phyloP scores from a whole-genome alignment of 53 echinoderm and acorn worm species.

The Luidia sarsii region DNA sequence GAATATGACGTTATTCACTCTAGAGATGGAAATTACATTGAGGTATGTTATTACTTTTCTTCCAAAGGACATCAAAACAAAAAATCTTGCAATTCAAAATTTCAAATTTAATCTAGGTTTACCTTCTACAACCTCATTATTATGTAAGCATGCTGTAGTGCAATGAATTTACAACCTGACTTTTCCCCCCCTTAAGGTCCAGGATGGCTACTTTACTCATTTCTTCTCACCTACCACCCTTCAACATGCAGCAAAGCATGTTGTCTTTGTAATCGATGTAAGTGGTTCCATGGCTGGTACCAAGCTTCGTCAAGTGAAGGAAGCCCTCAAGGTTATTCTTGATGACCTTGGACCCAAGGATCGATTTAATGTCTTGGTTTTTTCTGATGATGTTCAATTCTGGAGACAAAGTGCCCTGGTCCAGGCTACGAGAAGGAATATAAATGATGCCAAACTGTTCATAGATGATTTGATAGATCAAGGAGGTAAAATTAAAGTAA shows the following conservation, averaged over 20 bases:
- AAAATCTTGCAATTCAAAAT: no score
- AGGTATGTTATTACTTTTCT: slow-evolving; percentile 47
- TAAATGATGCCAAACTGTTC: slow-evolving; percentile 74
- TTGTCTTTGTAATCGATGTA: slow-evolving; percentile 95
- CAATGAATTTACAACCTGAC: no score
- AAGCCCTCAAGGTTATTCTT: slow-evolving; percentile 81
- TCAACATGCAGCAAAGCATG: slow-evolving; percentile 75
- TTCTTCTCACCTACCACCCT: slow-evolving; percentile 86
- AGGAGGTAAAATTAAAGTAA: slow-evolving; percentile 84
- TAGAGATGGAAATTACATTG: slow-evolving; percentile 76
- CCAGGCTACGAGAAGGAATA: slow-evolving; percentile 70
- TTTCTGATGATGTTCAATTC: slow-evolving; percentile 79
- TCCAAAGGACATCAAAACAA: no score
- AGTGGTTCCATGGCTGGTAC: slow-evolving; percentile 98
- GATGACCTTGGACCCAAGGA: slow-evolving; percentile 79
- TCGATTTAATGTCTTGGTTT: slow-evolving; percentile 87
- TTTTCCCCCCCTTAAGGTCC: slow-evolving; percentile 64
- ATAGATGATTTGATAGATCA: slow-evolving; percentile 76
- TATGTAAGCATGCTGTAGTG: no score
- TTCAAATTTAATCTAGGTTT: no score
- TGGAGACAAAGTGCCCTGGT: slow-evolving; percentile 79
- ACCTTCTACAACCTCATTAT: no score
- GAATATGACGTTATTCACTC: slow-evolving; percentile 79
- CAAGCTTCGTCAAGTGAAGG: slow-evolving; percentile 89
- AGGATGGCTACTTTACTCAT: slow-evolving; percentile 90